Evolutionary conservation across 1,140 invertebrate genomes (phyloP).

Genomic region (Drosophila azteca): DNA sequence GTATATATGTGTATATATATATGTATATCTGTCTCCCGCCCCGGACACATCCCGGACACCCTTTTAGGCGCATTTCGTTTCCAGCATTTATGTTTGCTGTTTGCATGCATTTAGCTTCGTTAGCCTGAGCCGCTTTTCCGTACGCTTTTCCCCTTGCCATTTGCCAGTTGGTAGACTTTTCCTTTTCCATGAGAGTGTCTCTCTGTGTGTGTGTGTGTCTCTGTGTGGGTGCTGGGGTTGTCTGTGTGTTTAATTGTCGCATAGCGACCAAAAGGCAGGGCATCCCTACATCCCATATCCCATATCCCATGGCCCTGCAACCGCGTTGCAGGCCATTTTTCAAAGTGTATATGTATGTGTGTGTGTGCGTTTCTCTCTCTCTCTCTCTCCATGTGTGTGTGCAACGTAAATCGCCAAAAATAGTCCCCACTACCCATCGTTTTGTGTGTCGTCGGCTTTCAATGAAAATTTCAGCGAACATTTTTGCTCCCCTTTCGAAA

Average conservation of each 20-base stretch:
- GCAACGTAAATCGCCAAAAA: slow-evolving; percentile 68
- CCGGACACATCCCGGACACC: too few relatives aligned
- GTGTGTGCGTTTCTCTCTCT: slow-evolving; percentile 1
- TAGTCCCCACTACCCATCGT: slow-evolving; percentile 29
- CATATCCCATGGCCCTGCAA: background rate
- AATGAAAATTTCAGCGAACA: slow-evolving; percentile 65
- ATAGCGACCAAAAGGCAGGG: slow-evolving; percentile 29
- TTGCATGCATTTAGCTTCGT: slow-evolving; percentile 72
- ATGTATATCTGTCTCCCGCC: too few relatives aligned
- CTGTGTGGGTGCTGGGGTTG: slow-evolving; percentile 16
- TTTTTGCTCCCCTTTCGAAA: slow-evolving; percentile 53
- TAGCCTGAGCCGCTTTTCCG: slow-evolving; percentile 61
- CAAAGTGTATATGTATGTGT: slow-evolving; percentile 19
- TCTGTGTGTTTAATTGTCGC: slow-evolving; percentile 67
- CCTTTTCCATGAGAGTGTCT: slow-evolving; percentile 13
- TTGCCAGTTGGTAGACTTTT: slow-evolving; percentile 18
- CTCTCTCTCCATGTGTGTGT: slow-evolving; percentile 6
- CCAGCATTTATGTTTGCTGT: slow-evolving; percentile 57
- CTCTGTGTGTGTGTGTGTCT: slow-evolving; percentile 1
- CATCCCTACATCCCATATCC: background rate
- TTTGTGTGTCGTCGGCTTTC: slow-evolving; percentile 56
- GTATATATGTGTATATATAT: too few relatives aligned
- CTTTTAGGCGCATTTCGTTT: background rate
- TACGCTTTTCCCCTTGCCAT: slow-evolving; percentile 14
- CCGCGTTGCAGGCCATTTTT: slow-evolving; percentile 58